Conservation (phyloP, 2,113 vertebrate genomes). For the Mustela nigripes region DNA sequence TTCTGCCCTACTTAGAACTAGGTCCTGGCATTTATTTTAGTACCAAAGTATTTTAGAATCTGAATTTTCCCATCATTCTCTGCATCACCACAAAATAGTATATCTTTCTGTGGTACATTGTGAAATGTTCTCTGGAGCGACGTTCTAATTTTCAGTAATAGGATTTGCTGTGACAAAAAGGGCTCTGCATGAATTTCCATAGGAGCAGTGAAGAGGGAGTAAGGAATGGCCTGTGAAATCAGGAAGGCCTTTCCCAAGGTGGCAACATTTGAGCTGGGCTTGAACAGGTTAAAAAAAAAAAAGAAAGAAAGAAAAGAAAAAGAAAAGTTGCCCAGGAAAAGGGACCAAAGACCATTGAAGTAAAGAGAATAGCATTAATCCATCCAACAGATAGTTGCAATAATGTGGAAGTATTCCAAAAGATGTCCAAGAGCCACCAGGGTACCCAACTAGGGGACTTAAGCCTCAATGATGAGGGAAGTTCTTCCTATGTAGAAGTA, state of each 20-base stretch:
- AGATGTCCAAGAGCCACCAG: neutral
- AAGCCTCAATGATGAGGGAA: neutral
- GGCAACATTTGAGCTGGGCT: neutral
- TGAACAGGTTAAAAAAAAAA: neutral
- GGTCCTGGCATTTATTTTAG: neutral
- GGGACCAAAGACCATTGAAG: neutral
- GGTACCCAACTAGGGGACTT: neutral
- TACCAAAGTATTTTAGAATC: neutral
- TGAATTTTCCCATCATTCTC: neutral
- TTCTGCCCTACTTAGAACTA: neutral
- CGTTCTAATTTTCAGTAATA: neutral
- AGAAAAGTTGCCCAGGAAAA: neutral
- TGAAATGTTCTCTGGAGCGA: neutral
- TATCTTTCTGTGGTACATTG: neutral
- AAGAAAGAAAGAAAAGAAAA: neutral
- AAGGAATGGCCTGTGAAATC: neutral
- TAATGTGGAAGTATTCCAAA: neutral
- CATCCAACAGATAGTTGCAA: neutral
- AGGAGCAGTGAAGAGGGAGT: too few species aligned
- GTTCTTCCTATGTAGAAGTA: neutral
- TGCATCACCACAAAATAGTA: neutral
- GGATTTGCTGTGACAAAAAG: neutral
- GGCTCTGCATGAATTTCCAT: neutral
- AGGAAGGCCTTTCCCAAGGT: neutral
- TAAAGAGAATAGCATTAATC: slow-evolving; percentile 3